Conservation (phyloP, 2,888 invertebrate genomes). For the Antheraea yamamai region DNA sequence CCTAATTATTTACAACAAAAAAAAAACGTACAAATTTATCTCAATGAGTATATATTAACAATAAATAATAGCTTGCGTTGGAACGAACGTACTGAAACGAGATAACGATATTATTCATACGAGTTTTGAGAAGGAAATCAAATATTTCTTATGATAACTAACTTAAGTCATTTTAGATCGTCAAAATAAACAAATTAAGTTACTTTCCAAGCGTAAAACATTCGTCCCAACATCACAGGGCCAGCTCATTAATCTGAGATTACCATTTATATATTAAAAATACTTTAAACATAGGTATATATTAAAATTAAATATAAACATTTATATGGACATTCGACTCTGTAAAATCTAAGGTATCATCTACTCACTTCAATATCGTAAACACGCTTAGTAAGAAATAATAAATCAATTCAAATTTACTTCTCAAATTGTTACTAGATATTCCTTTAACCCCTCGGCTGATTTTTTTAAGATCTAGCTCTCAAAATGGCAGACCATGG, state of each 20-base stretch:
- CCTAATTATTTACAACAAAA: constrained; percentile 57
- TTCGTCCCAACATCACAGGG: constrained; percentile 15
- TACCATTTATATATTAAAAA: constrained; percentile 30
- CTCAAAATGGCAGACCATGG: too few relatives aligned
- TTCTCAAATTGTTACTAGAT: too few relatives aligned
- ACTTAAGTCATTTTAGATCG: background rate
- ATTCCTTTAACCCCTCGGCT: too few relatives aligned
- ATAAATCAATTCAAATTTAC: too few relatives aligned
- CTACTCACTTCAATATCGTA: background rate
- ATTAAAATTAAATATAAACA: constrained; percentile 5
- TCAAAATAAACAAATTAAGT: background rate
- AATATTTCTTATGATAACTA: background rate
- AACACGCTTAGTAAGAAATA: background rate
- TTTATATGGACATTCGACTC: background rate
- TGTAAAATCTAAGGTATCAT: background rate
- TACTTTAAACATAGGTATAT: background rate
- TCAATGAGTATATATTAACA: constrained; percentile 58
- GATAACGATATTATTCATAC: background rate
- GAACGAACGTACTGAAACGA: background rate
- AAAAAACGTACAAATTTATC: constrained; percentile 37
- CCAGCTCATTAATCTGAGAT: constrained; percentile 43
- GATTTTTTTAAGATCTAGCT: too few relatives aligned
- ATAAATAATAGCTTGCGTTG: constrained; percentile 31
- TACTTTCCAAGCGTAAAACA: constrained; percentile 4
- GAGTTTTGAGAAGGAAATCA: background rate